These are phyloP conservation scores for Danaus chrysippus DNA, from an alignment of 2,888 invertebrate species.

Conservation along the genomic window DNA sequence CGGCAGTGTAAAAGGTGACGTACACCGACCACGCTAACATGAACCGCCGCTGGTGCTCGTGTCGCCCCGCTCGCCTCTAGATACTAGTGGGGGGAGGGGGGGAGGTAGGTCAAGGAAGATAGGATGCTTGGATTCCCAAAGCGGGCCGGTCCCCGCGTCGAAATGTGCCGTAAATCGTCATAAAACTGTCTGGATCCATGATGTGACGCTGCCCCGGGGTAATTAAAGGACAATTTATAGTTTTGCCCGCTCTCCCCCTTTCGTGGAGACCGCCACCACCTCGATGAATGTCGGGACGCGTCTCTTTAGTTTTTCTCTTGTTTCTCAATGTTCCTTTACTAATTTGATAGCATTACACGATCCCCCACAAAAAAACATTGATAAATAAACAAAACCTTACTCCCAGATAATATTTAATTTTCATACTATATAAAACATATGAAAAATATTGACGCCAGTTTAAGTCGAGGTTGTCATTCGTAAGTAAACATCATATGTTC, in stretches of 20 bases:
- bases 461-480: no score
- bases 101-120: conserved; percentile 38
- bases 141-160: conserved; percentile 63
- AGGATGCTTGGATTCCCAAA: conserved; percentile 65
- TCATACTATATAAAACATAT: no score
- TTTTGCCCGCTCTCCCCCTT: conserved; percentile 61
- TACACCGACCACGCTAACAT: conserved; percentile 36
- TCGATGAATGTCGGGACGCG: conserved; percentile 51
- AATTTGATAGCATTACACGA: conserved; percentile 16
- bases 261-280: conserved; percentile 47
- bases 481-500: no score
- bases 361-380: background rate
- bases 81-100: conserved; percentile 24
- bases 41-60: conserved; percentile 28
- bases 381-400: no score
- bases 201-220: conserved; percentile 83
- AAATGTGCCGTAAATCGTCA: conserved; percentile 80
- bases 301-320: conserved; percentile 45
- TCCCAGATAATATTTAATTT: no score
- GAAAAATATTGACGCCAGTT: no score
- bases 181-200: conserved; percentile 86
- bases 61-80: conserved; percentile 21
- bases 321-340: conserved; percentile 30
- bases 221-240: conserved; percentile 81
- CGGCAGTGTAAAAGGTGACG: conserved; percentile 54